Percentiles rank a stretch among this genome's conserved stretches.
Evolutionary conservation across 2,797 vertebrate genomes (phyloP).

Genomic region (Pipistrellus kuhlii): DNA sequence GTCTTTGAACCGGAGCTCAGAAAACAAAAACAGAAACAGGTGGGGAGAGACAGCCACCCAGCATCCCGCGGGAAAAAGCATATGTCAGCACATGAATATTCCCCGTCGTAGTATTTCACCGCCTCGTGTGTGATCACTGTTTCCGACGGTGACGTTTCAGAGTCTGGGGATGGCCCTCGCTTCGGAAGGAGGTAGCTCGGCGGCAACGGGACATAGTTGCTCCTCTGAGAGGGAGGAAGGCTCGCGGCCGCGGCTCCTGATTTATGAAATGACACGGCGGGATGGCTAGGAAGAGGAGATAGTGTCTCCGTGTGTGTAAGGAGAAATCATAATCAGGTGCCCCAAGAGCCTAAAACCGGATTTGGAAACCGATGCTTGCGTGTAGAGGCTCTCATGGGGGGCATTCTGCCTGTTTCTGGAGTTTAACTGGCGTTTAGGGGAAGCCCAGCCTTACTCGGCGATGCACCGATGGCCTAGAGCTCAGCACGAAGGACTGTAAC

Average conservation of each 20-base stretch:
- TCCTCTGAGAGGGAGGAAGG: background rate
- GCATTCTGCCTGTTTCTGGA: background rate
- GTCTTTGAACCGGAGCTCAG: constrained; percentile 69
- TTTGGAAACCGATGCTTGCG: background rate
- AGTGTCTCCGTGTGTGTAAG: background rate
- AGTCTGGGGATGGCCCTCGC: constrained; percentile 1
- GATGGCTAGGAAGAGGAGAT: background rate
- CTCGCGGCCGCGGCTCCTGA: background rate
- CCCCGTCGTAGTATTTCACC: constrained; percentile 32
- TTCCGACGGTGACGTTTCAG: constrained; percentile 55
- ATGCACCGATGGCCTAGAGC: background rate
- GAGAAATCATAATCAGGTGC: background rate
- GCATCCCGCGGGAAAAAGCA: constrained; percentile 41
- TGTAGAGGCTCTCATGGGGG: background rate
- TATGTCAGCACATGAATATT: constrained; percentile 45
- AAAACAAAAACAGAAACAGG: constrained; percentile 64
- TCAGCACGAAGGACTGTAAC: background rate
- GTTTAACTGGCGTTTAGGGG: background rate
- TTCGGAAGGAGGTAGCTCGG: constrained; percentile 36
- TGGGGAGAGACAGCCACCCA: background rate
- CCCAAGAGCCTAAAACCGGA: background rate
- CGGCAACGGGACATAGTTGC: background rate
- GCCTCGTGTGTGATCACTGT: constrained; percentile 50
- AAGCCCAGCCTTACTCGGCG: background rate
- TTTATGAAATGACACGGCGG: constrained; percentile 16